Conservation (phyloP, 1,140 invertebrate species). For the Pogonus chalceus region DNA sequence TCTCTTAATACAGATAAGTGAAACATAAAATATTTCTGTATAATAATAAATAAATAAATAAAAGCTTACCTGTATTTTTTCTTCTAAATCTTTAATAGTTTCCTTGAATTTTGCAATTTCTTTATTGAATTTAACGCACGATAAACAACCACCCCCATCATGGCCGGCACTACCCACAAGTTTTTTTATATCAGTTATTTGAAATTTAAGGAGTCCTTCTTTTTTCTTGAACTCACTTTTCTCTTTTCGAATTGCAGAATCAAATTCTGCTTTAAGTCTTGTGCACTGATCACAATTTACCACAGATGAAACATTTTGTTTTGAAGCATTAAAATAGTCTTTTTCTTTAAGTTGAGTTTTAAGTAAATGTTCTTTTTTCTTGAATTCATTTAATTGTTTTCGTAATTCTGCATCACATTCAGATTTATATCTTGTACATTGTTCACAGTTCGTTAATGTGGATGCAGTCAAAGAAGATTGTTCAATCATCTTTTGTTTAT, state of each 20-base stretch:
- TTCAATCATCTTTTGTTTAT: no score
- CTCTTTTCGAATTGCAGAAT: background rate
- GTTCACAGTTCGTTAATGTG: background rate
- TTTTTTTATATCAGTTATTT: background rate
- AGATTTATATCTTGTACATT: background rate
- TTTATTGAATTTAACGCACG: background rate
- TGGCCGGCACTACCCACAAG: background rate
- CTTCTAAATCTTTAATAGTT: conserved; percentile 6
- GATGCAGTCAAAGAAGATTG: no score
- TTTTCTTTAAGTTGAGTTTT: background rate
- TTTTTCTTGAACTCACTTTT: background rate
- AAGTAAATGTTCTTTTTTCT: background rate
- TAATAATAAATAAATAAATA: background rate
- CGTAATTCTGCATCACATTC: background rate
- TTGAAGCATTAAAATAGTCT: no score
- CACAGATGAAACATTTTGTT: background rate
- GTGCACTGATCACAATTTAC: background rate
- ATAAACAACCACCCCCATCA: background rate
- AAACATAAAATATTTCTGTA: background rate
- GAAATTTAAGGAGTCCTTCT: background rate
- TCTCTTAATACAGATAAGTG: no score
- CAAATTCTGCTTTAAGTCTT: background rate
- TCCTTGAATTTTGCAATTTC: background rate
- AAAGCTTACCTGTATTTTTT: conserved; percentile 7
- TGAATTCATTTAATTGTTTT: background rate